A percentile compares a stretch with the other conserved stretches of the same genome.
These are phyloP conservation scores for Cephus nigrinus DNA, from an alignment of 2,888 invertebrate genomes.

Conservation along the genomic window DNA sequence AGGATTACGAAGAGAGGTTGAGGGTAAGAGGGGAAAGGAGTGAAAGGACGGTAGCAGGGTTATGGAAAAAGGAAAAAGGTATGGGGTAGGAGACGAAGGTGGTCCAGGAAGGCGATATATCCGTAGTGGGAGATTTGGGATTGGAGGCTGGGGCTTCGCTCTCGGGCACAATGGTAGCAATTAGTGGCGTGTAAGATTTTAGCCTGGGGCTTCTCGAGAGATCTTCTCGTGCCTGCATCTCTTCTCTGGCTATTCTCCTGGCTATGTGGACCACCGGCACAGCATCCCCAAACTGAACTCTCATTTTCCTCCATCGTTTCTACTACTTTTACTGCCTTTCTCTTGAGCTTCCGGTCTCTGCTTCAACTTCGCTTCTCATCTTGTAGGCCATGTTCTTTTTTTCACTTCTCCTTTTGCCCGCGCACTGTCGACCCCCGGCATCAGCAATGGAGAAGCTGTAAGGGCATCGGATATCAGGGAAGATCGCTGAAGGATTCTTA, in stretches of 20 bases:
- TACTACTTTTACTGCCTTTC: background rate
- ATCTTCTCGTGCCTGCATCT: conserved; percentile 2
- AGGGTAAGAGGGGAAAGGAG: too few relatives aligned
- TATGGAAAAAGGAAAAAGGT: background rate
- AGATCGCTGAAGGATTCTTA: too few relatives aligned
- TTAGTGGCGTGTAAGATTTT: conserved; percentile 45
- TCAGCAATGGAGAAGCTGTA: too few relatives aligned
- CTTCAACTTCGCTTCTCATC: background rate
- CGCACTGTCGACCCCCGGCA: too few relatives aligned
- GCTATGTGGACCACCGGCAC: background rate
- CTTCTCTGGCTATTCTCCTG: background rate
- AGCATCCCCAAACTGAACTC: background rate
- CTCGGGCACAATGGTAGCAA: conserved; percentile 44
- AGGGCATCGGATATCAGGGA: too few relatives aligned
- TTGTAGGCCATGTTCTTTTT: background rate
- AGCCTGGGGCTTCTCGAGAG: conserved; percentile 26
- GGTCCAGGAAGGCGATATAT: background rate
- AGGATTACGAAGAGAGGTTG: too few relatives aligned
- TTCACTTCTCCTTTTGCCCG: background rate
- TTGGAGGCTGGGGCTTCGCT: conserved; percentile 20
- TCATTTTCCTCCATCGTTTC: background rate
- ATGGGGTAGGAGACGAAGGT: background rate
- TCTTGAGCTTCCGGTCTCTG: background rate
- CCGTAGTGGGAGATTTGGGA: background rate
- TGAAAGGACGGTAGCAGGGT: background rate